Evolutionary conservation across 2,888 invertebrate genomes (phyloP), one percentile per base, ranked within the genome.

Genomic region (Eulithis prunata): DNA sequence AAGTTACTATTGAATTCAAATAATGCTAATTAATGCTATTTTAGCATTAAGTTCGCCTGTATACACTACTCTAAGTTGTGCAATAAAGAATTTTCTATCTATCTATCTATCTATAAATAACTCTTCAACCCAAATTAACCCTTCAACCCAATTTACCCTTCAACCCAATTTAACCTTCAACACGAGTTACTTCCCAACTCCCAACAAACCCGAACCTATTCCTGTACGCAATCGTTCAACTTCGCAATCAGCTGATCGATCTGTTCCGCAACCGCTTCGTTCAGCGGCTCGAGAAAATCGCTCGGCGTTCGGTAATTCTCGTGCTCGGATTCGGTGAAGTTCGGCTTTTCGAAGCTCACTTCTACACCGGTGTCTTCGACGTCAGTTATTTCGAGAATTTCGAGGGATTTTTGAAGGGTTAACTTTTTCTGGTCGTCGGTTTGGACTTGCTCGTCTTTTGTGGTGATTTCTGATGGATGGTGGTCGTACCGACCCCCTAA

Each of bases 221-320:
- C 76, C 2, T 65, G 76, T 12, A 85, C 84, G 10, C 89, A 89
- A 46, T 89, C 88, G 53, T 85, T 84, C 60, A 92, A 66, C 67
- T 90, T 91, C 0, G 89, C 82, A 45, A 92, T 91, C 72, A 92
- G 72, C 67, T 89, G 84, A 69, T 92, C 91, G 1, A 93, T 93
- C 52, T 93, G 91, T 49, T 92, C 87, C 0, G 83, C 77, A 0
- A 93, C 87, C 0, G 87, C 85, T 58, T 88, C 87, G 57, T 85
- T 89, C 71, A 92, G 64, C 0, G 89, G 89, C 47, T 92, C 91
- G 53, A 90, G 56, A 66, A 86, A 89, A 13, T 89, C 90, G 52
- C 82, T 90, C 10, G 91, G 90, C 36, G 91, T 90, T 71, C 85
- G 82, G 72, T 82, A 91, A 55, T 86, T 81, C 57, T 90, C 91